Conservation (phyloP, 1,140 invertebrate species). For the Bombus fervidus region DNA sequence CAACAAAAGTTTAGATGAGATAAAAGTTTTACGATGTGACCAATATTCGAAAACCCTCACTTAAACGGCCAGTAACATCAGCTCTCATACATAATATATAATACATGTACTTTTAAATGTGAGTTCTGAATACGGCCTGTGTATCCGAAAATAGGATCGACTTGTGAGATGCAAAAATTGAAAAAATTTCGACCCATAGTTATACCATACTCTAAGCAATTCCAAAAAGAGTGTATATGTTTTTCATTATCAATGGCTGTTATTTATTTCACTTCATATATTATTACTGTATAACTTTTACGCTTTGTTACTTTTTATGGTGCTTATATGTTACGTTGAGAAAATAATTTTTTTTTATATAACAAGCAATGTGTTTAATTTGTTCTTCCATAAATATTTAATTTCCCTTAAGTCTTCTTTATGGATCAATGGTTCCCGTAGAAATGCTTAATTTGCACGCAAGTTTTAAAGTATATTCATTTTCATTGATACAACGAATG, state of each 20-base stretch:
- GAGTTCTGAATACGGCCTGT: slow-evolving; percentile 50
- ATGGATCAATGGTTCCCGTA: slow-evolving; percentile 62
- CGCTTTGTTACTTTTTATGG: slow-evolving; percentile 70
- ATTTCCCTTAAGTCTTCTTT: slow-evolving; percentile 65
- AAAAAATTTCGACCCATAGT: slow-evolving; percentile 53
- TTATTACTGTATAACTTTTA: slow-evolving; percentile 70
- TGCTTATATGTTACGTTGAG: slow-evolving; percentile 80
- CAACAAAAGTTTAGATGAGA: slow-evolving; percentile 51
- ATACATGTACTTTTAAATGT: slow-evolving; percentile 34
- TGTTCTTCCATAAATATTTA: slow-evolving; percentile 68
- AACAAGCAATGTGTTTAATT: slow-evolving; percentile 72
- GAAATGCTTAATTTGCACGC: slow-evolving; percentile 61
- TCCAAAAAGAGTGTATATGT: slow-evolving; percentile 71
- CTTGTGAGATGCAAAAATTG: slow-evolving; percentile 44
- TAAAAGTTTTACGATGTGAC: slow-evolving; percentile 41
- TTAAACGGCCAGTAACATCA: slow-evolving; percentile 25
- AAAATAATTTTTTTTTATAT: slow-evolving; percentile 80
- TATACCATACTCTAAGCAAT: slow-evolving; percentile 73
- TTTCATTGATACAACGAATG: slow-evolving; percentile 43
- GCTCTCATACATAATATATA: slow-evolving; percentile 9
- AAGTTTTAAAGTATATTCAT: slow-evolving; percentile 45
- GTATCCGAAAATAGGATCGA: slow-evolving; percentile 45
- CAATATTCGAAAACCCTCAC: slow-evolving; percentile 32
- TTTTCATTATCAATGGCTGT: slow-evolving; percentile 67
- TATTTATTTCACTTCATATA: slow-evolving; percentile 68